Evolutionary conservation across 2,797 vertebrate species (phyloP).

Genomic region (Helarctos malayanus): DNA sequence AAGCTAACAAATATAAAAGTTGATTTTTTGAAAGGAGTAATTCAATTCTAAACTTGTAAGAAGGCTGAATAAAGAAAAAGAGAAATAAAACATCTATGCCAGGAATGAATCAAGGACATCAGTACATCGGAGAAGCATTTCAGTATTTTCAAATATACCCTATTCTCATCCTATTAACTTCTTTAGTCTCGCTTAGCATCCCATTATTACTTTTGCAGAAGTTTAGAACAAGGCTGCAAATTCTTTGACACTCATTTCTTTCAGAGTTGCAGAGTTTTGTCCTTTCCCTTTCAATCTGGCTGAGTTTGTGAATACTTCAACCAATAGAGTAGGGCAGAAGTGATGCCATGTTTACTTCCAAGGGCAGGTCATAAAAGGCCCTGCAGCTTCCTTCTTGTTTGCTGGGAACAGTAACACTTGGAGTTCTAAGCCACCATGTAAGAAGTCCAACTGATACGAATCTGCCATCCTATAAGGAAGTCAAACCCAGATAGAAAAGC

Average conservation of each 20-base stretch:
- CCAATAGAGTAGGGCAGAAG: rapidly evolving
- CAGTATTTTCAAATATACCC: neutral
- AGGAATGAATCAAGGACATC: neutral
- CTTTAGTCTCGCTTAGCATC: neutral
- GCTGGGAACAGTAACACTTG: neutral
- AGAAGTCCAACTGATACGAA: too few relatives aligned
- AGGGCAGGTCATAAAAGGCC: neutral
- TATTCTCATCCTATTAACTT: neutral
- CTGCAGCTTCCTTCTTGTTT: neutral
- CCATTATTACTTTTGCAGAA: neutral
- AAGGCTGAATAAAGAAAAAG: neutral
- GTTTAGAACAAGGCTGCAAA: neutral
- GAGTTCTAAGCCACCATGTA: neutral
- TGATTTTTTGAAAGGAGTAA: neutral
- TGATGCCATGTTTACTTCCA: neutral
- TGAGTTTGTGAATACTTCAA: neutral
- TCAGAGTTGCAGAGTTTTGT: neutral
- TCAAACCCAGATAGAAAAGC: neutral
- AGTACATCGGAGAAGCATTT: neutral
- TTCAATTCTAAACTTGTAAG: neutral
- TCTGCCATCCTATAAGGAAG: neutral
- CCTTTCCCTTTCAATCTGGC: neutral
- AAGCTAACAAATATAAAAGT: neutral
- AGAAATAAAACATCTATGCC: neutral
- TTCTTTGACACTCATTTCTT: neutral